phyloP scores from a whole-genome alignment of 1,140 invertebrate genomes.

The Brachystomella parvula region DNA sequence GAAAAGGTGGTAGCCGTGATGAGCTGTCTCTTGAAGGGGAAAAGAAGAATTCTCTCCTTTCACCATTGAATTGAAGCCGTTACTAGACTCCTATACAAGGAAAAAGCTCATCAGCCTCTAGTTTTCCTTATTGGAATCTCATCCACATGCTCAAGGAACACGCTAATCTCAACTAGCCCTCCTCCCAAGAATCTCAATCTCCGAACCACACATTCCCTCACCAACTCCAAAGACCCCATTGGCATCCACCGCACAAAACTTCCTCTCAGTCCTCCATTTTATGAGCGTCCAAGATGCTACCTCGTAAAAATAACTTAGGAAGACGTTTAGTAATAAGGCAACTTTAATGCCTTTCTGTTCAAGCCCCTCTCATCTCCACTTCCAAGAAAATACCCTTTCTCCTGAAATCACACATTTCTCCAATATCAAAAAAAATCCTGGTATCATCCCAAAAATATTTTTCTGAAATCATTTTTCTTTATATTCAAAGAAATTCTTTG shows the following conservation, averaged over 20 bases:
- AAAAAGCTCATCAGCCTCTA: background rate
- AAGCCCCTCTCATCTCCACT: background rate
- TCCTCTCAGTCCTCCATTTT: constrained; percentile 1
- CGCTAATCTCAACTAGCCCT: background rate
- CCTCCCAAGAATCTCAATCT: background rate
- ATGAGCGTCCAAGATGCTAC: constrained; percentile 3
- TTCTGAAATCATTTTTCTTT: background rate
- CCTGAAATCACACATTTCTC: background rate
- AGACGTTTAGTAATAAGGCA: background rate
- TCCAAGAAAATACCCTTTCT: background rate
- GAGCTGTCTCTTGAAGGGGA: background rate
- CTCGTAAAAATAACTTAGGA: background rate
- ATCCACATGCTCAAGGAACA: background rate
- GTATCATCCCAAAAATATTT: background rate
- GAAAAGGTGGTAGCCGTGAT: background rate
- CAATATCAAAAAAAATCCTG: background rate
- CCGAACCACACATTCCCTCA: background rate
- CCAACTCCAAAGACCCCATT: background rate
- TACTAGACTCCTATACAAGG: background rate
- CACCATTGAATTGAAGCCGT: background rate
- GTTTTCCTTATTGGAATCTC: background rate
- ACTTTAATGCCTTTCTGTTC: background rate
- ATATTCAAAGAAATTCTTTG: background rate
- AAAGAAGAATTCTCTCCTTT: background rate
- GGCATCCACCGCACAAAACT: background rate